Evolutionary conservation across 2,888 invertebrate genomes (phyloP), one percentile per base, ranked within the genome.

Genomic region (Amiota communis): DNA sequence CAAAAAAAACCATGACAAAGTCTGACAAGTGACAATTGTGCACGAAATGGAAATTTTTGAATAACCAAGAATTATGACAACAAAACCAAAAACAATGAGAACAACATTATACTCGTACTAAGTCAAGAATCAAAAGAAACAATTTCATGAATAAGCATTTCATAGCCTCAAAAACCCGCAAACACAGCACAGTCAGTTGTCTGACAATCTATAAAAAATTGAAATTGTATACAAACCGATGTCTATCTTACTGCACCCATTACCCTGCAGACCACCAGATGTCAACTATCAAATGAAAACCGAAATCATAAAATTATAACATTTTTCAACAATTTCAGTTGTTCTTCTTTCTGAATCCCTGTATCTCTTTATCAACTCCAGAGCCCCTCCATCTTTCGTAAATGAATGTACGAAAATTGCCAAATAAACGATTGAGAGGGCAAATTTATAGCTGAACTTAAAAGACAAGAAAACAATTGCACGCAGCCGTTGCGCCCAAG

Each of bases 131-230:
- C 20, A 17, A 20, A 20, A n/a, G 57, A 57, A 59, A 11, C 15
- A 59, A 20, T 59, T 59, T 59, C 20, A 59, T 20, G 59, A 59
- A 59, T 59, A 59, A 59, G 59, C 59, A 59, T 59, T 59, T 20
- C 9, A 59, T 15, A 11, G 59, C 59, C 15, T 36, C 59, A 59
- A 59, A 36, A 59, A 59, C 20, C 20, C 9, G 36, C 36, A 59
- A 59, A 11, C 59, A 20, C 15, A 11, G n/a, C 17, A 17, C 20
- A 59, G 20, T 36, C 20, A 59, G 20, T 36, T 36, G 36, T 15
- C 12, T 59, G 10, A 59, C 20, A 59, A 59, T 59, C 59, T 59
- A 57, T 57, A 57, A 57, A 23, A 23, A n/a, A 57, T 15, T 20
- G 2, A 51, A 51, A 51, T 51, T 51, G n/a, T 23, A 51, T 51